phyloP scores from a whole-genome alignment of 2,888 invertebrate species.

The Drosophila anomalata region DNA sequence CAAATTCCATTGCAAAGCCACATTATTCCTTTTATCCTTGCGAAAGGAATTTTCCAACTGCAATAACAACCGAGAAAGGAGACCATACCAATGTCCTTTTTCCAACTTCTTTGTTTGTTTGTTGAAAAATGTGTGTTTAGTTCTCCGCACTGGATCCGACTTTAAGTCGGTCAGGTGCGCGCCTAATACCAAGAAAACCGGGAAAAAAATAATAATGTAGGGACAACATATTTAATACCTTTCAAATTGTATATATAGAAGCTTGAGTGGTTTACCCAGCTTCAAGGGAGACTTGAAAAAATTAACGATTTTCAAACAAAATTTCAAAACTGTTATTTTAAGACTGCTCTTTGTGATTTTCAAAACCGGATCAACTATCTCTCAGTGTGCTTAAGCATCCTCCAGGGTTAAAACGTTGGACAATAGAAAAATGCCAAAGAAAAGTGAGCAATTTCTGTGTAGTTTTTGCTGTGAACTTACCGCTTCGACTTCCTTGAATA shows the following conservation, averaged over 20 bases:
- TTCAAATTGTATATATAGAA: neutral
- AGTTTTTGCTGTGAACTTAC: conserved; percentile 85
- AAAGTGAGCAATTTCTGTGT: conserved; percentile 36
- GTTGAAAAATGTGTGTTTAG: conserved; percentile 50
- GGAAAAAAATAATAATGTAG: conserved; percentile 1
- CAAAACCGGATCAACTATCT: neutral
- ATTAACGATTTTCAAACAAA: neutral
- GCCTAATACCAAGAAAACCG: conserved; percentile 40
- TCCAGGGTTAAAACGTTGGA: conserved; percentile 10
- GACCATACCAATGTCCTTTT: conserved; percentile 32
- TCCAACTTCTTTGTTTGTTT: conserved; percentile 43
- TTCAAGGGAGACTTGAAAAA: neutral
- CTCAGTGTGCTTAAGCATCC: conserved; percentile 18
- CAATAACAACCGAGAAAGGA: conserved; percentile 67
- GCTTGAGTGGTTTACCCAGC: neutral
- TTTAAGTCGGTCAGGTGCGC: conserved; percentile 49
- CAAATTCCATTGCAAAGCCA: conserved; percentile 80
- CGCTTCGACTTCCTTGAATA: conserved; percentile 90
- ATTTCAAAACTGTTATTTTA: neutral
- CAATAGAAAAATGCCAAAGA: conserved; percentile 41
- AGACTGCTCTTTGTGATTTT: neutral
- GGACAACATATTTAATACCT: conserved; percentile 21
- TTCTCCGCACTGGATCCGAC: conserved; percentile 30
- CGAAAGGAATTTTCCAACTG: conserved; percentile 78
- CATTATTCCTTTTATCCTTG: conserved; percentile 80